A percentile compares a stretch with the other conserved stretches of the same genome.
phyloP scores from a whole-genome alignment of 1,140 invertebrate genomes.

The Cydia splendana region DNA sequence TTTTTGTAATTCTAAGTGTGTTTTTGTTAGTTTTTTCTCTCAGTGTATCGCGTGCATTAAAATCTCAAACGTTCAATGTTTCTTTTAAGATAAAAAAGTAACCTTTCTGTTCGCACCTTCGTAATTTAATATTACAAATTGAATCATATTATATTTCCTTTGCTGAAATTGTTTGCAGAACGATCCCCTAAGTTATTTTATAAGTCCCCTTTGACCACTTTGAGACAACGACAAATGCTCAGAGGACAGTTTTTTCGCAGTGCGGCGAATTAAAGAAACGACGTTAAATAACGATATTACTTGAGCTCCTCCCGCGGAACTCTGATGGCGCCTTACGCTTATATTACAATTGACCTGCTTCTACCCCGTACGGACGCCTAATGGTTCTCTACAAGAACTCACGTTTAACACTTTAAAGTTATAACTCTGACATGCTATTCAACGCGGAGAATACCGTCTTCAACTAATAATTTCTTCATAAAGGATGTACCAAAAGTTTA shows the following conservation, averaged over 20 bases:
- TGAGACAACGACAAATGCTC: constrained; percentile 7
- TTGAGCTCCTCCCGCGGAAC: neutral
- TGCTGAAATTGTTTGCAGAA: neutral
- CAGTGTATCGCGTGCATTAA: neutral
- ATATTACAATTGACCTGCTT: neutral
- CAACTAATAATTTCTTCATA: neutral
- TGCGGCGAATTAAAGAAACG: neutral
- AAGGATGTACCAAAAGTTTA: constrained; percentile 6
- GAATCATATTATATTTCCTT: neutral
- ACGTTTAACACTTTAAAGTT: neutral
- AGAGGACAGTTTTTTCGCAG: constrained; percentile 15
- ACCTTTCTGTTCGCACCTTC: neutral
- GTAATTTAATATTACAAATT: constrained; percentile 11
- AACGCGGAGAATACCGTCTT: neutral
- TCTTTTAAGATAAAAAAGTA: neutral
- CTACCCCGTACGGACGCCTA: neutral
- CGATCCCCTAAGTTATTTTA: constrained; percentile 3
- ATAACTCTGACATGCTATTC: neutral
- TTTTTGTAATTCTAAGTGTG: no score
- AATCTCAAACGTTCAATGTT: constrained; percentile 9
- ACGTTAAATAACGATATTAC: constrained; percentile 21
- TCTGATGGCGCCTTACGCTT: neutral
- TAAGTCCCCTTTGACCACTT: constrained; percentile 6
- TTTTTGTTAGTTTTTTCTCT: no score
- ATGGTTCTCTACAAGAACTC: neutral